Conservation (phyloP, 2,888 invertebrate species). For the Nomada flava region DNA sequence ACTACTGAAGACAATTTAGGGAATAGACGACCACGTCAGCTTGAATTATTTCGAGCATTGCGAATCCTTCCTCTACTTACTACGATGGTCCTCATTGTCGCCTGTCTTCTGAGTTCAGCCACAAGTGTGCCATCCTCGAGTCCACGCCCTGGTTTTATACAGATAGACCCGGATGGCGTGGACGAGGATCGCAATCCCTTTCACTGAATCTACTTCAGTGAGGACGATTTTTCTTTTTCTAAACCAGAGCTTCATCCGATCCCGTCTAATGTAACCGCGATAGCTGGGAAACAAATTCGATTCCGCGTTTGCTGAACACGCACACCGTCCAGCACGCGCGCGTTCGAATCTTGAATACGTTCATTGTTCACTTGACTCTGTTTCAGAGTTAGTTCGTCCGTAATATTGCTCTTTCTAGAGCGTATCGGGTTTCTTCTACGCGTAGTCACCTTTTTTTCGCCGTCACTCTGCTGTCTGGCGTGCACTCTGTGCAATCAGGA, state of each 20-base stretch:
- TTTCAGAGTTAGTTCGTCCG: not conserved
- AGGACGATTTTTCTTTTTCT: constrained; percentile 28
- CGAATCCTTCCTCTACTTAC: constrained; percentile 72
- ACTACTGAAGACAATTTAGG: not conserved
- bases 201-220: constrained; percentile 66
- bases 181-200: constrained; percentile 71
- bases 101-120: constrained; percentile 64
- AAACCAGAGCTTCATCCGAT: constrained; percentile 69
- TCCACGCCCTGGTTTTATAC: constrained; percentile 75
- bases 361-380: not conserved
- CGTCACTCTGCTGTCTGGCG: not conserved
- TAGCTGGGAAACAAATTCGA: constrained; percentile 44
- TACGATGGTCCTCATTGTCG: constrained; percentile 74
- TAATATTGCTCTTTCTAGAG: not conserved
- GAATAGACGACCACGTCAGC: not conserved
- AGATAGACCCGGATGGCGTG: constrained; percentile 56
- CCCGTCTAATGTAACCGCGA: constrained; percentile 69
- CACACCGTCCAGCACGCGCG: not conserved
- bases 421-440: constrained; percentile 25
- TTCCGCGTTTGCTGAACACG: constrained; percentile 55
- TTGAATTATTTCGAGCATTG: not conserved
- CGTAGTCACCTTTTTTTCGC: not conserved
- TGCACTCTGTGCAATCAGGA: constrained; percentile 2
- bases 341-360: not conserved
- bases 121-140: constrained; percentile 72